These are phyloP conservation scores for Cephus pulcher DNA, from an alignment of 2,888 invertebrate genomes.

Conservation along the genomic window DNA sequence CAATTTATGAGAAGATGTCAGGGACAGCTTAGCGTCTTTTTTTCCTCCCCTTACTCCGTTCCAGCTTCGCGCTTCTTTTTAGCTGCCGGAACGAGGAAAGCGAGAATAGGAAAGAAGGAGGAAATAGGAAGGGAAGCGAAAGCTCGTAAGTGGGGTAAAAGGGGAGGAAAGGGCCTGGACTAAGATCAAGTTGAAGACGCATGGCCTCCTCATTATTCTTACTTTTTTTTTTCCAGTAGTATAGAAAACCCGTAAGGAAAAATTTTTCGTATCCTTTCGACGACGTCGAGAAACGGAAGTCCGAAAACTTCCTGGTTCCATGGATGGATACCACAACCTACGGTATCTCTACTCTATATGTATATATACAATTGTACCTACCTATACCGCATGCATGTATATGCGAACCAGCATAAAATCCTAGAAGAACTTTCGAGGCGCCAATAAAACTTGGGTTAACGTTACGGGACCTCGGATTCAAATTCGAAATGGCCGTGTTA, in stretches of 20 bases:
- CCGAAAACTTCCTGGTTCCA: background rate
- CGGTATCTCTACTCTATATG: background rate
- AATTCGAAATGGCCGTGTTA: background rate
- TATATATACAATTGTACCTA: background rate
- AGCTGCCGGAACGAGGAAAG: background rate
- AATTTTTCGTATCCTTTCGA: background rate
- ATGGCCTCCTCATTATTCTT: background rate
- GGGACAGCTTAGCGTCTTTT: slow-evolving; percentile 39
- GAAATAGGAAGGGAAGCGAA: slow-evolving; percentile 6
- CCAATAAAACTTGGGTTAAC: background rate
- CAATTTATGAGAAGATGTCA: slow-evolving; percentile 57
- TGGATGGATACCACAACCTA: background rate
- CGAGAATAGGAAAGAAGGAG: slow-evolving; percentile 6
- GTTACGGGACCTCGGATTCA: background rate
- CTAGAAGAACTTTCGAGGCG: background rate
- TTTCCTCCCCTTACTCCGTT: background rate
- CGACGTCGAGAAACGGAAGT: background rate
- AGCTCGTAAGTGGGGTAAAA: background rate
- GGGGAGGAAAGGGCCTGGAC: background rate
- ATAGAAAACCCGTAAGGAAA: background rate
- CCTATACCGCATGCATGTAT: background rate
- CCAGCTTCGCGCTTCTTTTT: background rate
- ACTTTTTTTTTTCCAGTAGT: background rate
- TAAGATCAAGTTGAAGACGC: background rate
- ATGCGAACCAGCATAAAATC: background rate